Base-by-base conservation (phyloP, 92 coral and sea anemone genomes). In the Heteractis magnifica region DNA sequence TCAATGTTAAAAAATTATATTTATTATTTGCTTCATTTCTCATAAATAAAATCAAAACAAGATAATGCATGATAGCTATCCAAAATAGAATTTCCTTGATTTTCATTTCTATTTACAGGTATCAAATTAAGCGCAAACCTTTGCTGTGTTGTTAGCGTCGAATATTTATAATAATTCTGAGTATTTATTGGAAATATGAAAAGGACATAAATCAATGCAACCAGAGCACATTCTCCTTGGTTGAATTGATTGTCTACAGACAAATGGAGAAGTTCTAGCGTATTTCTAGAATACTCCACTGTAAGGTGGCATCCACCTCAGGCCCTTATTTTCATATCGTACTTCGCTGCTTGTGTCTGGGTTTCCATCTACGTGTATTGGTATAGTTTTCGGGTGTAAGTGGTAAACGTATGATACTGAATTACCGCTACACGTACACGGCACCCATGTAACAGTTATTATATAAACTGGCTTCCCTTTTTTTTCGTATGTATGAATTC, bases 11-110 rank as follows among this genome's bases (percentile, higher is more conserved):
- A 72, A 73, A 83, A 48, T 79, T 72, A 75, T 49, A 53, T 83
- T 60, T 75, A 84, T 65, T 58, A 56, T 41, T 71, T 3, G 56
- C 78, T 56, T 75, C 23, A n/a, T 51, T 84, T 83, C 49, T 84
- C 81, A 76, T 76, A 84, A 84, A 84, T 84, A 84, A 77, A 84
- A 84, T 77, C 87, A 84, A 72, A 84, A 84, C 64, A 65, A 59
- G 81, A 72, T 76, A 58, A 65, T 84, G 20, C 9, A 18, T 62
- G 51, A 51, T 72, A 83, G 68, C 79, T 84, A 75, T 84, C 59
- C 81, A 84, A 84, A 84, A 84, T 84, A 84, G 81, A 84, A 79
- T 79, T 49, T 79, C 26, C 82, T 84, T 62, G 51, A 3, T 20
- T 34, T 72, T 82, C 10, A 52, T 77, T 58, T 19, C 23, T 84